Evolutionary conservation across 2,113 vertebrate genomes (phyloP).

Genomic region (Callaeas wilsoni): DNA sequence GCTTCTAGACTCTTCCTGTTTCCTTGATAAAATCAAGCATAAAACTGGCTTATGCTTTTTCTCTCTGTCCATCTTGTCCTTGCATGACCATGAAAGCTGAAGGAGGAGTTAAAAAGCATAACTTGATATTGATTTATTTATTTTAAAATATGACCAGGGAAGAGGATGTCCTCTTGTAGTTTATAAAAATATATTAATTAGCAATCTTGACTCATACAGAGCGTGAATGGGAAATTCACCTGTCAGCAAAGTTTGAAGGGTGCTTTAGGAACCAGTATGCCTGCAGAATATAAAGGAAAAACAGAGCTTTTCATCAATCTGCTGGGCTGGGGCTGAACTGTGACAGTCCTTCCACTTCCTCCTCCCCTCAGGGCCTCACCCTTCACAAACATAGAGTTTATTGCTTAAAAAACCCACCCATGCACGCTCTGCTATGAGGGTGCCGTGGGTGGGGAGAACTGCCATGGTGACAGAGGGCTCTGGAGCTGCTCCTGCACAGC

Average conservation of each 20-base stretch:
- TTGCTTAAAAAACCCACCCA: not conserved
- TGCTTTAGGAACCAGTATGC: not conserved
- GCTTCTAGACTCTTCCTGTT: not conserved
- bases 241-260: not conserved
- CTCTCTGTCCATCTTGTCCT: not conserved
- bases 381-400: not conserved
- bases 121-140: not conserved
- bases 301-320: not conserved
- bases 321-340: not conserved
- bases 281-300: not conserved
- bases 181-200: not conserved
- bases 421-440: not conserved
- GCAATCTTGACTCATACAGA: not conserved
- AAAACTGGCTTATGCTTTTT: not conserved
- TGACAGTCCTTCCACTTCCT: not conserved
- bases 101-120: not conserved
- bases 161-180: not conserved
- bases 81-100: not conserved
- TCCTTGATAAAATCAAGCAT: not conserved
- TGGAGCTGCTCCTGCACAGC: constrained; percentile 63
- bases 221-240: not conserved
- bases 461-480: constrained; percentile 55
- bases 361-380: not conserved
- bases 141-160: not conserved
- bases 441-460: not conserved